Conservation (phyloP, 2,888 invertebrate genomes). For the Apamea sordens region DNA sequence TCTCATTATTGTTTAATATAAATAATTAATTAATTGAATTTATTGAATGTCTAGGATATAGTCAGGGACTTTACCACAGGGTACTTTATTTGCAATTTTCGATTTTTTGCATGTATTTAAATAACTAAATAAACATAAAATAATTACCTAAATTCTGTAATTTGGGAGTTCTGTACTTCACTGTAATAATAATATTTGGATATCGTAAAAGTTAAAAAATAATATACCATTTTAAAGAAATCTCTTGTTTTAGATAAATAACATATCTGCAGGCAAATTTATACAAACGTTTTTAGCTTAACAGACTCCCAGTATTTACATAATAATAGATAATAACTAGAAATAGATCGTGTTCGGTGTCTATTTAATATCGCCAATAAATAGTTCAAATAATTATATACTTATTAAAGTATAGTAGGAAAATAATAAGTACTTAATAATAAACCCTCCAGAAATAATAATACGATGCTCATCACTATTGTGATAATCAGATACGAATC, state of each 20-base stretch:
- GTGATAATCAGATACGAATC: constrained; percentile 57
- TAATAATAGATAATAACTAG: constrained; percentile 25
- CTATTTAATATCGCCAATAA: constrained; percentile 50
- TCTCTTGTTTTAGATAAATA: not conserved
- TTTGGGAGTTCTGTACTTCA: constrained; percentile 22
- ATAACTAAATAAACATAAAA: not conserved
- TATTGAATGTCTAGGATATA: constrained; percentile 31
- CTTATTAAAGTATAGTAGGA: constrained; percentile 12
- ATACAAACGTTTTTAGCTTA: not conserved
- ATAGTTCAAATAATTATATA: not conserved
- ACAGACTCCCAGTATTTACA: constrained; percentile 30
- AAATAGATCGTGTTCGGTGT: constrained; percentile 60
- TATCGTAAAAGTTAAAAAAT: not conserved
- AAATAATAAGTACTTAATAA: constrained; percentile 26
- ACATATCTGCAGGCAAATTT: constrained; percentile 4
- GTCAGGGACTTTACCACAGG: constrained; percentile 62
- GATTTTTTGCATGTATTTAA: constrained; percentile 39
- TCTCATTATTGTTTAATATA: constrained; percentile 33
- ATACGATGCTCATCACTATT: constrained; percentile 60
- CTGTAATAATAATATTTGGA: constrained; percentile 3
- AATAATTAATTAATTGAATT: constrained; percentile 10
- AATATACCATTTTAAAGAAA: not conserved
- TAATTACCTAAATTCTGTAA: not conserved
- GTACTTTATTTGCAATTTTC: constrained; percentile 65
- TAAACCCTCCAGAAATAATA: constrained; percentile 54